Percentiles rank a stretch among this genome's conserved stretches.
Conservation (phyloP, 2,888 invertebrate genomes). For the Acleris holmiana region DNA sequence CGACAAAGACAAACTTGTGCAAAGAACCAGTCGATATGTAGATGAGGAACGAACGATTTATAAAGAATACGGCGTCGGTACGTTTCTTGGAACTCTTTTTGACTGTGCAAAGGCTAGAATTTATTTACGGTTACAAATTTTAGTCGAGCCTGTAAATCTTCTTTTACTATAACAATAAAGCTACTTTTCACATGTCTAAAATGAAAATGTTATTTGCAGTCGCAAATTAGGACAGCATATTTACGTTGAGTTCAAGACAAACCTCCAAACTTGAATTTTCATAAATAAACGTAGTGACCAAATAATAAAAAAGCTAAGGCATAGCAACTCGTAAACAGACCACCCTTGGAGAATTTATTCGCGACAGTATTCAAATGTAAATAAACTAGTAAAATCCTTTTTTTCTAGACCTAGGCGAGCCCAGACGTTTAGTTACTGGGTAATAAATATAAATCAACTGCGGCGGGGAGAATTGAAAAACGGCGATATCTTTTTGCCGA, state of each 20-base stretch:
- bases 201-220: no score
- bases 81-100: constrained; percentile 1
- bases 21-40: constrained; percentile 62
- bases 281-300: neutral
- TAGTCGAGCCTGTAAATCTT: no score
- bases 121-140: neutral
- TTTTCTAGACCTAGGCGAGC: constrained; percentile 46
- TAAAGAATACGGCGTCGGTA: constrained; percentile 73
- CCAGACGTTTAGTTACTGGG: constrained; percentile 42
- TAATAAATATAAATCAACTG: constrained; percentile 37
- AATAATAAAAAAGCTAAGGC: neutral
- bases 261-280: neutral
- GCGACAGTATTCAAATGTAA: constrained; percentile 65
- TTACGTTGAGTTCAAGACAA: no score
- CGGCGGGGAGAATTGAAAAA: constrained; percentile 35
- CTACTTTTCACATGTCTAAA: no score
- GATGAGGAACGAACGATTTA: constrained; percentile 75
- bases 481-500: constrained; percentile 33
- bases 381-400: constrained; percentile 59
- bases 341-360: constrained; percentile 61
- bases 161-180: no score
- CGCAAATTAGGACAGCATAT: no score
- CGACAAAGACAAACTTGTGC: constrained; percentile 43
- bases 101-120: neutral
- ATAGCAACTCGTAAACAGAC: constrained; percentile 41